Base-by-base conservation (phyloP, 1,140 invertebrate genomes). In the Drosophila carrolli region DNA sequence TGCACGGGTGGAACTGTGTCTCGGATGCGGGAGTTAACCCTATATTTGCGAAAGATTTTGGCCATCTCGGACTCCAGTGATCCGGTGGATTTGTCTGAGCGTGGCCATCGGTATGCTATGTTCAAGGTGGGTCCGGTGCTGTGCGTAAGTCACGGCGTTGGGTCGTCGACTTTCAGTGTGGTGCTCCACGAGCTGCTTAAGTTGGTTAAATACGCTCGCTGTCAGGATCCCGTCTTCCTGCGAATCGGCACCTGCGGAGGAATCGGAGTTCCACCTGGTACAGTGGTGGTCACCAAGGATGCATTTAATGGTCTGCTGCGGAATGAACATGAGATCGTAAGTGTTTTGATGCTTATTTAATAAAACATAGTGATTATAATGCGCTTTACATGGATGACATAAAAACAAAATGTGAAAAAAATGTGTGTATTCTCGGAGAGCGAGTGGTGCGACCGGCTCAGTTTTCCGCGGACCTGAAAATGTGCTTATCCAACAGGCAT, bases 1-100 rank as follows among this genome's bases (percentile, higher is more conserved):
- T 99, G 98, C 92, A 97, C 98, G 95, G 98, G 98, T 38, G 99
- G 98, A 5, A 99, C 98, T 4, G 96, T 96, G 0, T 96, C 96
- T 77, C 94, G 98, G 13, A 98, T 99, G 97, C 95, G 97, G 90
- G 94, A 96, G 66, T 98, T 99, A 88, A 97, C 98, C 1, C 93
- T 96, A 84, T 96, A 95, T 84, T 96, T 99, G 70, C 96, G 97
- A 94, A 93, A 96, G 66, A 95, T 98, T 93, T 95, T 98, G 63
- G 96, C 95, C 0, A 5, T 79, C 0, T 95, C 97, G 89, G 96
- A 96, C 90, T 93, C 97, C 59, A 95, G 97, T 96, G 48, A 97
- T 37, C 93, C 98, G 10, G 93, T 95, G 51, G 97, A 99, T 93
- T 97, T 99, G 58, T 97, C 96, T 75, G 95, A 95, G 78, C 23